Base-by-base conservation (phyloP, 2,888 invertebrate species). In the Pemphredon lugubris region DNA sequence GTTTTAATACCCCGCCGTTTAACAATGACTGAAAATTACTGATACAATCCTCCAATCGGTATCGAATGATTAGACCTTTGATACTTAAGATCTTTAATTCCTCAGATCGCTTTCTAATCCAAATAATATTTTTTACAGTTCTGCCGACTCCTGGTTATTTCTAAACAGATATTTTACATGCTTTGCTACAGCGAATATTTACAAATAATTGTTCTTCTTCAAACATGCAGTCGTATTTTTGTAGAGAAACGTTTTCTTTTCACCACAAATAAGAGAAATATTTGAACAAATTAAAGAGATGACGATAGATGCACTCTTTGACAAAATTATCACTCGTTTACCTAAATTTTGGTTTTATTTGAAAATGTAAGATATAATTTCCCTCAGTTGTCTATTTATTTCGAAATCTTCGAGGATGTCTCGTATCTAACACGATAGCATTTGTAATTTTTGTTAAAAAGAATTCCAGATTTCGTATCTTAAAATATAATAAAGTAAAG, bases 221-320 rank as follows among this genome's bases (percentile, higher is more conserved):
- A 34, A 21, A 11, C 44, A 63, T 45, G 47, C 16, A 47, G 57
- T 45, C n/a, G n/a, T n/a, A n/a, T n/a, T n/a, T n/a, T n/a, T n/a
- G n/a, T n/a, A n/a, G n/a, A n/a, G n/a, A n/a, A n/a, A n/a, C n/a
- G 2, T 44, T 47, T 16, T 39, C 1, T 45, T 21, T 23, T 21
- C 21, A 11, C n/a, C n/a, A 40, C 40, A 9, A 14, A 40, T 30
- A 30, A 55, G 1, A 70, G 44, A 47, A 53, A 1, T 42, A 21
- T 45, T 26, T 48, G 20, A 61, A 26, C 16, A 20, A 7, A 48
- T 55, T 39, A 23, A 48, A 42, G 18, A 34, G 11, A 16, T 45
- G 32, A 54, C 59, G 63, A 50, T 76, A 73, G 58, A 69, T 55
- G 32, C 50, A 55, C 50, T 58, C 51, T 55, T 53, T 55, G 59